Conservation (phyloP, 1,140 invertebrate genomes). For the Leucophenga varia region DNA sequence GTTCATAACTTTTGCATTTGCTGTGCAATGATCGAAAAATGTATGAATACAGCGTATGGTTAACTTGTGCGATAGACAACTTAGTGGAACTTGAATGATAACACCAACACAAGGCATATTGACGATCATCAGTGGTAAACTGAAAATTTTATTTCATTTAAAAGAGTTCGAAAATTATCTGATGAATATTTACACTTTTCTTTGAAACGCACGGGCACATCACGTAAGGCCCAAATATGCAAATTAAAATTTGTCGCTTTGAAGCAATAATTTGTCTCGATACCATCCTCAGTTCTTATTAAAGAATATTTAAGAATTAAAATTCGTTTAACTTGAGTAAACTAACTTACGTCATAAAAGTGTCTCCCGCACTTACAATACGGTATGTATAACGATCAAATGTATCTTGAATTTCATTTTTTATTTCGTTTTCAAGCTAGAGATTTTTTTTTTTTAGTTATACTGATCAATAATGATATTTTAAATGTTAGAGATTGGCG, state of each 20-base stretch:
- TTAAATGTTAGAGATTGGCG: not conserved
- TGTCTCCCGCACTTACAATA: slow-evolving; percentile 20
- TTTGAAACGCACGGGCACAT: no score
- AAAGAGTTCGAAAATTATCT: no score
- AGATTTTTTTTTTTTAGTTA: no score
- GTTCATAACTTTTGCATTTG: slow-evolving; percentile 39
- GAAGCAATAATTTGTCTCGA: slow-evolving; percentile 28
- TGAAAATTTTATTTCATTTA: no score
- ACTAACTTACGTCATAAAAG: slow-evolving; percentile 35
- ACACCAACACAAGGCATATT: slow-evolving; percentile 9
- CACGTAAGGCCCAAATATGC: slow-evolving; percentile 45
- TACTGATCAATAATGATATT: no score
- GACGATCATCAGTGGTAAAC: slow-evolving; percentile 29
- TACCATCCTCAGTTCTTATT: slow-evolving; percentile 18
- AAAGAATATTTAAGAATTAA: not conserved
- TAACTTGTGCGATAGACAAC: slow-evolving; percentile 31
- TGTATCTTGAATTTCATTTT: slow-evolving; percentile 7
- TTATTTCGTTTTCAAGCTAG: no score
- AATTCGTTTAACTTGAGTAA: not conserved
- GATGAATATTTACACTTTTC: no score
- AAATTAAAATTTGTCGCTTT: slow-evolving; percentile 20
- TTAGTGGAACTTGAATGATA: slow-evolving; percentile 27
- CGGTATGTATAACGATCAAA: slow-evolving; percentile 42
- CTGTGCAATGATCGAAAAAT: slow-evolving; percentile 30
- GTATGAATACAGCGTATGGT: slow-evolving; percentile 39